A percentile compares a stretch with the other conserved stretches of the same genome.
Conservation (phyloP, 2,888 invertebrate species). For the Ennomos erosarius region DNA sequence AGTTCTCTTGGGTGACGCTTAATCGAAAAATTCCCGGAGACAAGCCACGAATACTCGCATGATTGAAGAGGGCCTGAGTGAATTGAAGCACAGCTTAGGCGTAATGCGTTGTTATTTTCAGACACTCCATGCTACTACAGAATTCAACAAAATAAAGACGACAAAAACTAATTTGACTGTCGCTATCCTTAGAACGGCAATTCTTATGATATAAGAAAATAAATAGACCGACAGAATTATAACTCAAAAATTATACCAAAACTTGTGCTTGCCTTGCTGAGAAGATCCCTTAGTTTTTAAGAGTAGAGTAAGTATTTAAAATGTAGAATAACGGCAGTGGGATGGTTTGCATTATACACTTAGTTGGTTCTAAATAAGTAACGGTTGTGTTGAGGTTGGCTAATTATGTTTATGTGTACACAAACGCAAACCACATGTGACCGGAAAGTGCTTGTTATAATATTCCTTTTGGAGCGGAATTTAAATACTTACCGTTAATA, state of each 20-base stretch:
- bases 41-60: conserved; percentile 41
- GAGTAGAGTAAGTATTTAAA: no score
- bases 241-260: no score
- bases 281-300: no score
- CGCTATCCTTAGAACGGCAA: no score
- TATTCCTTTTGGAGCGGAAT: neutral
- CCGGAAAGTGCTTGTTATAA: neutral
- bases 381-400: conserved; percentile 13
- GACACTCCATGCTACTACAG: no score
- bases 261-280: no score
- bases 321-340: no score
- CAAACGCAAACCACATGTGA: conserved; percentile 6
- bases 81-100: conserved; percentile 15
- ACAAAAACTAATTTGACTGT: no score
- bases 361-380: conserved; percentile 6
- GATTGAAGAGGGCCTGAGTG: conserved; percentile 34
- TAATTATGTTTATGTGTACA: conserved; percentile 14
- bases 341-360: conserved; percentile 5
- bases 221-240: no score
- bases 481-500: neutral
- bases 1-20: conserved; percentile 26
- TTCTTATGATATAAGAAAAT: no score
- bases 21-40: conserved; percentile 45
- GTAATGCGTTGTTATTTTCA: conserved; percentile 1
- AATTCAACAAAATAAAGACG: no score